Conservation (phyloP, 2,113 vertebrate species). For the Morone chrysops region DNA sequence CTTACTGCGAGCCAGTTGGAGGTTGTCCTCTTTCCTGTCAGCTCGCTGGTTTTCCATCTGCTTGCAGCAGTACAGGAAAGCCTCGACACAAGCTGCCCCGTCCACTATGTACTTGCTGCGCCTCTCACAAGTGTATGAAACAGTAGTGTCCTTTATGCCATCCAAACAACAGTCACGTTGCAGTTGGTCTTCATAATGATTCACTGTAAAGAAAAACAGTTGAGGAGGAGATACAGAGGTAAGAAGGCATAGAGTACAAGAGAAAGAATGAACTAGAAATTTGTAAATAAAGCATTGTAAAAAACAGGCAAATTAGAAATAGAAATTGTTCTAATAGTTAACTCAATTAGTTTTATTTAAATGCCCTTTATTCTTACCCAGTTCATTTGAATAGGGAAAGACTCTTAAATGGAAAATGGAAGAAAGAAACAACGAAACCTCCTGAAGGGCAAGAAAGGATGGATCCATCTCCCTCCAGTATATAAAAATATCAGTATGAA, state of each 20-base stretch:
- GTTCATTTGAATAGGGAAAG: too few relatives aligned
- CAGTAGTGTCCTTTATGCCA: constrained; percentile 83
- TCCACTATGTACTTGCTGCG: constrained; percentile 82
- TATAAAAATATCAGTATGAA: too few relatives aligned
- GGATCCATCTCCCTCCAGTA: too few relatives aligned
- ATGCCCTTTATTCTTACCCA: too few relatives aligned
- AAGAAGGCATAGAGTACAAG: neutral
- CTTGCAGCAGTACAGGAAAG: constrained; percentile 89
- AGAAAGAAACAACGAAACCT: too few relatives aligned
- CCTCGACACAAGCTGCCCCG: constrained; percentile 71
- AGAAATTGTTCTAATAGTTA: too few relatives aligned
- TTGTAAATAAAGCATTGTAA: too few relatives aligned
- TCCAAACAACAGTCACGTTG: constrained; percentile 85
- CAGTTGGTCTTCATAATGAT: constrained; percentile 69
- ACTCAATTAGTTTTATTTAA: too few relatives aligned
- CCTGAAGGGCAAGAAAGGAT: too few relatives aligned
- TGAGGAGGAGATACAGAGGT: neutral
- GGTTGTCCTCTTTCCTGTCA: constrained; percentile 37
- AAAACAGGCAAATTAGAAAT: too few relatives aligned
- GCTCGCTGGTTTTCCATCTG: constrained; percentile 29
- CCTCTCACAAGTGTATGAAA: constrained; percentile 82
- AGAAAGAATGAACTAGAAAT: rapidly evolving
- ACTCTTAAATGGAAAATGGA: too few relatives aligned
- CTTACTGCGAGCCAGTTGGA: constrained; percentile 78
- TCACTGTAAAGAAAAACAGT: constrained; percentile 64